phyloP scores from a whole-genome alignment of 2,113 vertebrate genomes.

The Leptobrachium leishanense region DNA sequence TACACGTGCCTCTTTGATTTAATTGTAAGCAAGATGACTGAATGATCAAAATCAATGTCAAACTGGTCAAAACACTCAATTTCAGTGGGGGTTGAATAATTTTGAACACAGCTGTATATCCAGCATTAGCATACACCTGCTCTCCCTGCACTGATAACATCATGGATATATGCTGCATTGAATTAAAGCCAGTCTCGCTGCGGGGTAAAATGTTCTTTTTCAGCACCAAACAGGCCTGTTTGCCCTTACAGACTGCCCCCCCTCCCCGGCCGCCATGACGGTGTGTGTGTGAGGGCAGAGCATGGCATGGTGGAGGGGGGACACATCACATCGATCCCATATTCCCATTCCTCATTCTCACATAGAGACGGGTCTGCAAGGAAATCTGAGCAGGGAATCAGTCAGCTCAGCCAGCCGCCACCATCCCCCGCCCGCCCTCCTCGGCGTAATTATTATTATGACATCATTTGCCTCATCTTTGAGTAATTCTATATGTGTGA shows the following conservation, averaged over 20 bases:
- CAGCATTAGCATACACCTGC: no score
- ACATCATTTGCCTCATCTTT: not conserved
- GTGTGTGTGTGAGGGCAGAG: not conserved
- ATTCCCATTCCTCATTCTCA: slow-evolving; percentile 36
- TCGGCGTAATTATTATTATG: slow-evolving; percentile 2
- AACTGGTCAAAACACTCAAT: no score
- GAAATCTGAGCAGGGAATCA: not conserved
- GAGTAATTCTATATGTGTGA: slow-evolving; percentile 26
- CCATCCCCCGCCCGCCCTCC: not conserved
- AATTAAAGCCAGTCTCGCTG: not conserved
- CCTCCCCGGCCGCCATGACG: not conserved
- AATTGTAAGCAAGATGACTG: no score
- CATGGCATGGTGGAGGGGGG: no score
- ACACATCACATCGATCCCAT: slow-evolving; percentile 1
- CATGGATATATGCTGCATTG: no score
- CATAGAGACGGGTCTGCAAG: not conserved
- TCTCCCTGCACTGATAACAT: no score
- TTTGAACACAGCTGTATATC: no score
- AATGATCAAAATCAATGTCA: no score
- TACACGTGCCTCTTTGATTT: no score
- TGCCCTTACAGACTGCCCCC: not conserved
- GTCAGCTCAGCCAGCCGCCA: not conserved
- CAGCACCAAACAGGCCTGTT: slow-evolving; percentile 15
- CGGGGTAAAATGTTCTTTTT: not conserved
- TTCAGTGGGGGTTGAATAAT: no score